Evolutionary conservation across 2,888 invertebrate genomes (phyloP), one percentile per base, ranked within the genome.

Genomic region (Taphrorychus bicolor): DNA sequence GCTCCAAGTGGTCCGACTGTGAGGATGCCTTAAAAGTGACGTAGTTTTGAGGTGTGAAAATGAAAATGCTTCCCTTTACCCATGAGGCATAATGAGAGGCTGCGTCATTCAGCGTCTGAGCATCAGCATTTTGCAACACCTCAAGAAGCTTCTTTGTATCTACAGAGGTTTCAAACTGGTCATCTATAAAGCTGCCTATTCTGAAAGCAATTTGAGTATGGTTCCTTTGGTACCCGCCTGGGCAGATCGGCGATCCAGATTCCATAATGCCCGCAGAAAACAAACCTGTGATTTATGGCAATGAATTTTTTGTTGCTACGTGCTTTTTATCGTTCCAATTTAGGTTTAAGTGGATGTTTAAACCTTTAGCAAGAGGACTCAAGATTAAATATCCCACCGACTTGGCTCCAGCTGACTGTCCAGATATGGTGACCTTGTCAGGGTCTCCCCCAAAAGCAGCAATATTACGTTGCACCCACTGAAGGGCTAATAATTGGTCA

Each of bases 291-390:
- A 51, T 19, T n/a, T 7, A 45, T 17, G 11, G 5, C 14, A 17
- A n/a, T 5, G 18, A 1, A 3, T 2, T 9, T 32, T 32, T 32
- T 32, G 2, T 45, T 45, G 2, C 2, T 45, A 2, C 45, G 16
- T 16, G 45, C 11, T 32, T 32, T 7, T 7, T 2, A 32, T 1
- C 45, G 14, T 45, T 14, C 32, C 32, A 45, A 17, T 3, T 45
- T 9, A 32, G 32, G 9, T 32, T 3, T 32, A 32, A 11, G 11
- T 2, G 32, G 11, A 32, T 32, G 5, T 68, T 73, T 52, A 69
- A 64, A 49, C 73, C 76, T 75, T 61, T 57, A 9, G 63, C 57
- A 0, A 14, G 49, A 17, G 69, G 57, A 56, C 69, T 69, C 16
- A 65, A 32, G 24, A 69, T 45, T n/a, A 56, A 21, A 58, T 69